phyloP scores from a whole-genome alignment of 2,888 invertebrate species.

The Celastrina argiolus region DNA sequence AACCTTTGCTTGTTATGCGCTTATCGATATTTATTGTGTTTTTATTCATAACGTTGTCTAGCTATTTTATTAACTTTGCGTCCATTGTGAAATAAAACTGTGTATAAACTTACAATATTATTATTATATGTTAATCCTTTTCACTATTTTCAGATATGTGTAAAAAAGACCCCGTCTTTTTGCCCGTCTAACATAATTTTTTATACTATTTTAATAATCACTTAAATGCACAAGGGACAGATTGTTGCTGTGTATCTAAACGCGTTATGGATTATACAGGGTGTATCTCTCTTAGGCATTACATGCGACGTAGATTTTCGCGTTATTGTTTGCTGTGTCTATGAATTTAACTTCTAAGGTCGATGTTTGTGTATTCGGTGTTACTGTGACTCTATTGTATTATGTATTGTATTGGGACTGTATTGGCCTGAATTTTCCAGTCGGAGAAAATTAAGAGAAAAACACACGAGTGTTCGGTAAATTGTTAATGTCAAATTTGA shows the following conservation, averaged over 20 bases:
- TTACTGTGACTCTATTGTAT: conserved; percentile 24
- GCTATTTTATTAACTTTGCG: not conserved
- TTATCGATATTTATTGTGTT: not conserved
- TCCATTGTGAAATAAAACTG: not conserved
- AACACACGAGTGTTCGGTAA: too few species aligned
- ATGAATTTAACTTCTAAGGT: conserved; percentile 31
- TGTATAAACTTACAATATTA: not conserved
- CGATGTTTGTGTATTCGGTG: conserved; percentile 30
- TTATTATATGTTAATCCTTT: not conserved
- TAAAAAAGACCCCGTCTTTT: too few species aligned
- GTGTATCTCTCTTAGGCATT: conserved; percentile 68
- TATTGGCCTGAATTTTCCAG: too few species aligned
- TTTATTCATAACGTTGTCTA: not conserved
- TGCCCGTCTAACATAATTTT: too few species aligned
- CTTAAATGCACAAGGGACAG: not conserved
- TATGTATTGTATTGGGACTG: too few species aligned
- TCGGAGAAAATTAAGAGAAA: too few species aligned
- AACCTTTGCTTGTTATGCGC: too few species aligned
- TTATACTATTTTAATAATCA: too few species aligned
- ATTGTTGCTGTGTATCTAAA: conserved; percentile 47
- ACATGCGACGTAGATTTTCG: conserved; percentile 43
- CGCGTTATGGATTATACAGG: conserved; percentile 72
- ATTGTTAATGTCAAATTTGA: too few species aligned
- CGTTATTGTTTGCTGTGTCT: conserved; percentile 33
- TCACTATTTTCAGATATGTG: too few species aligned